Base-by-base conservation (phyloP, 2,888 invertebrate genomes). In the Sphaerophoria taeniata region DNA sequence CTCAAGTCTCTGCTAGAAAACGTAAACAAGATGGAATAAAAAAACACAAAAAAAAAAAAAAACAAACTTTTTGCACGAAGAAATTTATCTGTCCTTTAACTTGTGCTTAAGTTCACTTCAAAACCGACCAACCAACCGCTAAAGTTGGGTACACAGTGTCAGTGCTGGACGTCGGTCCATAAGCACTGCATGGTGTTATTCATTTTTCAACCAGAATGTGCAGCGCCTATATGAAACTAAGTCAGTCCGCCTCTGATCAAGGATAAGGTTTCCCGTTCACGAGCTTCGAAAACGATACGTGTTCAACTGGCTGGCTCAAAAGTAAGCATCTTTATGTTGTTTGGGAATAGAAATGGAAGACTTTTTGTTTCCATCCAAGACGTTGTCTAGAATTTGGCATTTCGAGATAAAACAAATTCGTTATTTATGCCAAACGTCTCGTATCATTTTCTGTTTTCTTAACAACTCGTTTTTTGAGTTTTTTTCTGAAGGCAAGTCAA, bases 381-480 rank as follows among this genome's bases (percentile, higher is more conserved):
- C 6, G 24, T 14, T 34, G 6, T 34, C 74, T 6, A 11, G 47
- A 67, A 39, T 43, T 31, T 16, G 63, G 33, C 31, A 43, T 39
- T 39, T 33, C 9, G 12, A 56, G 71, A 72, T 72, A 78, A 72
- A 72, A 63, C 36, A 49, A 51, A 71, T 55, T 7, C 2, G n/a
- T 39, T 71, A 33, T 33, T 36, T 47, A 58, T 43, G 14, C 33
- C 43, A 72, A 65, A 71, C 55, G 47, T 71, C 39, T 39, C 39
- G 2, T 39, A 49, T 58, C 24, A 43, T 61, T 61, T 78, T 49
- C 72, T 7, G 6, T 39, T 39, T 39, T 39, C 39, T 39, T 7
- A 63, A 58, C 34, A 49, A 34, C 63, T 45, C 49, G 71, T 72
- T 78, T 77, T 34, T n/a, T n/a, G n/a, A n/a, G n/a, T n/a, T n/a